A percentile compares a stretch with the other conserved stretches of the same genome.
phyloP scores from a whole-genome alignment of 2,113 vertebrate genomes.

The Grantiella picta region DNA sequence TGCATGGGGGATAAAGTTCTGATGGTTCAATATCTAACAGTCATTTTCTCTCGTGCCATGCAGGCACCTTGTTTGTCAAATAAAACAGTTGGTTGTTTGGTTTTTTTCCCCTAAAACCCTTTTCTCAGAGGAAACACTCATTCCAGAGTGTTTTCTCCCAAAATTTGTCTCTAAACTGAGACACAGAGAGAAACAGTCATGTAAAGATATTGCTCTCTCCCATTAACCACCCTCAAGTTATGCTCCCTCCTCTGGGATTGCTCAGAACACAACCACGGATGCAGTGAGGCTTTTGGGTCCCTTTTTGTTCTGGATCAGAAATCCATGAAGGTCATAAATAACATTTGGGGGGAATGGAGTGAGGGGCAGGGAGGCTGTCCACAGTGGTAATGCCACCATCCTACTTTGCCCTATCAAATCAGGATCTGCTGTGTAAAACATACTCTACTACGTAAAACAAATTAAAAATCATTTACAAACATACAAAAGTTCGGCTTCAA shows the following conservation, averaged over 20 bases:
- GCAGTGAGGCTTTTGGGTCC: too few species aligned
- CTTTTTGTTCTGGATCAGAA: background rate
- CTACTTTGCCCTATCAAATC: background rate
- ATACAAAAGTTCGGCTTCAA: background rate
- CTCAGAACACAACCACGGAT: background rate
- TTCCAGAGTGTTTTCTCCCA: too few species aligned
- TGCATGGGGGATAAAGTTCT: too few species aligned
- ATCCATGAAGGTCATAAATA: background rate
- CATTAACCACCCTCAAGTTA: background rate
- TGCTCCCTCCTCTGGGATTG: background rate
- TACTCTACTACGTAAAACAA: background rate
- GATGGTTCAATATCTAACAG: too few species aligned
- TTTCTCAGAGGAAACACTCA: too few species aligned
- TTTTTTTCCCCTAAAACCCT: too few species aligned
- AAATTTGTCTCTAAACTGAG: too few species aligned
- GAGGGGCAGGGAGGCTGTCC: accelerated
- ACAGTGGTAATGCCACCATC: background rate
- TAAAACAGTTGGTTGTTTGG: too few species aligned
- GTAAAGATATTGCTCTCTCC: background rate
- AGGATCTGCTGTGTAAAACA: background rate
- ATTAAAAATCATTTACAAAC: background rate
- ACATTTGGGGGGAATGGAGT: accelerated
- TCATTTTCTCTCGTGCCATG: too few species aligned
- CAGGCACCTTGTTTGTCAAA: too few species aligned
- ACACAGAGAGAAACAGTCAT: too few species aligned